Percentiles rank a stretch among this genome's conserved stretches.
Evolutionary conservation across 2,797 vertebrate species (phyloP).

Genomic region (Lemur catta): DNA sequence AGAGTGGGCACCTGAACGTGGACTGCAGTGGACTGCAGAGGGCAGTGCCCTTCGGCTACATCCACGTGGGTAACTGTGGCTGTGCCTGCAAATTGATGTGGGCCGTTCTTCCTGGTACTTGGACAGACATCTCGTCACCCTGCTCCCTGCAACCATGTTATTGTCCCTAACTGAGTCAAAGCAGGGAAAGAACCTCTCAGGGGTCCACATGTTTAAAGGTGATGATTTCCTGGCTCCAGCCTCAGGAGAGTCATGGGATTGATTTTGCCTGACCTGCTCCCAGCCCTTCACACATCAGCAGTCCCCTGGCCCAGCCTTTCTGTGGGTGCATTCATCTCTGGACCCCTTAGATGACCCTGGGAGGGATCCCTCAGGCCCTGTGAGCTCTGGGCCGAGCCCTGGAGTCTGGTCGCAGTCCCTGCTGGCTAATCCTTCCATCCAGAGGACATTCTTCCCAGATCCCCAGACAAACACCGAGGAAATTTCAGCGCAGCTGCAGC

Average conservation of each 20-base stretch:
- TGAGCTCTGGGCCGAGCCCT: neutral
- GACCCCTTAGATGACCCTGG: conserved; percentile 42
- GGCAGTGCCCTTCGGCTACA: conserved; percentile 79
- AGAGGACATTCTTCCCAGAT: conserved; percentile 73
- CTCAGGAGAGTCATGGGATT: conserved; percentile 84
- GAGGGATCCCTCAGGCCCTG: rapidly evolving
- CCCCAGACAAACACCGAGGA: neutral
- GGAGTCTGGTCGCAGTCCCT: conserved; percentile 17
- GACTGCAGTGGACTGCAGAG: conserved; percentile 85
- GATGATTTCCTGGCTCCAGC: conserved; percentile 82
- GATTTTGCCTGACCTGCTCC: conserved; percentile 84
- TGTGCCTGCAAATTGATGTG: conserved; percentile 85
- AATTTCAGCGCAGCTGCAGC: conserved; percentile 66
- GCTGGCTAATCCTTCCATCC: conserved; percentile 79
- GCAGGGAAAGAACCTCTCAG: conserved; percentile 78
- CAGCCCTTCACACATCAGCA: conserved; percentile 83
- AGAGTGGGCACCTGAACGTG: conserved; percentile 80
- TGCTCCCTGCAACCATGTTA: conserved; percentile 84
- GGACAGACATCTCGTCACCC: conserved; percentile 81
- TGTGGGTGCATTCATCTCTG: conserved; percentile 77
- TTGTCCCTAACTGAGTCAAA: conserved; percentile 83
- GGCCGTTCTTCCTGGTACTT: conserved; percentile 85
- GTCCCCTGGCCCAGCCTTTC: conserved; percentile 85
- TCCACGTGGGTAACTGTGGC: conserved; percentile 82
- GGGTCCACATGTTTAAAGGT: conserved; percentile 87